A percentile compares a stretch with the other conserved stretches of the same genome.
These are phyloP conservation scores for Micrastur ruficollis DNA, from an alignment of 2,797 vertebrate species.

Conservation along the genomic window DNA sequence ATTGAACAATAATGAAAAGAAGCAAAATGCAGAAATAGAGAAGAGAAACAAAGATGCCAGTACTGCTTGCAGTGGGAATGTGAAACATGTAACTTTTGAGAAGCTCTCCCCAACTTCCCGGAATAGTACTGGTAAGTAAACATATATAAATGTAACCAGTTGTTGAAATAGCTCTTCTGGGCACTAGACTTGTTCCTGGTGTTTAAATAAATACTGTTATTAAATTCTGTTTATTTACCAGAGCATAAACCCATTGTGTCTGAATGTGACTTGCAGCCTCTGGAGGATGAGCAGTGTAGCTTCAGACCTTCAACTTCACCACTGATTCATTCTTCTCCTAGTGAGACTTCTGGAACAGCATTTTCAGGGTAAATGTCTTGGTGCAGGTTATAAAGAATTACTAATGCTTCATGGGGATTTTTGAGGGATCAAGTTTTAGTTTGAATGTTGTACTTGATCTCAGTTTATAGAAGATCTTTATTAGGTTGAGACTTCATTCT, in stretches of 20 bases:
- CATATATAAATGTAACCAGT: background rate
- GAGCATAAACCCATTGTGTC: conserved; percentile 49
- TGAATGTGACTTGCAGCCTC: conserved; percentile 34
- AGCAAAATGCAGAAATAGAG: background rate
- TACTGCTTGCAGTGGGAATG: conserved; percentile 5
- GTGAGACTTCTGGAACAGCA: conserved; percentile 81
- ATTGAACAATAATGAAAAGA: conserved; percentile 1
- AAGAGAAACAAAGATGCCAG: background rate
- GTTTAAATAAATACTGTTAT: background rate
- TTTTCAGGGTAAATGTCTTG: conserved; percentile 68
- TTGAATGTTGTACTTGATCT: background rate
- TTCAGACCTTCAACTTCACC: conserved; percentile 93
- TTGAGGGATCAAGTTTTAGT: background rate
- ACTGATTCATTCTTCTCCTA: conserved; percentile 94
- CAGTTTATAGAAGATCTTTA: background rate
- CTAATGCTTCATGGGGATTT: background rate
- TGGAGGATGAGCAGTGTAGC: conserved; percentile 79
- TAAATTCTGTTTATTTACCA: conserved; percentile 33
- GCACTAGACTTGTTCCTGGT: background rate
- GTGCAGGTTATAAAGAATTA: background rate
- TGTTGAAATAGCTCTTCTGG: background rate
- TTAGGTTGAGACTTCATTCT: background rate
- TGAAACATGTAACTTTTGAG: conserved; percentile 70
- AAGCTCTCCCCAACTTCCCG: background rate
- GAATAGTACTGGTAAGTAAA: conserved; percentile 73